Conservation (phyloP, 2,797 vertebrate genomes). For the Enteromius viviparus region DNA sequence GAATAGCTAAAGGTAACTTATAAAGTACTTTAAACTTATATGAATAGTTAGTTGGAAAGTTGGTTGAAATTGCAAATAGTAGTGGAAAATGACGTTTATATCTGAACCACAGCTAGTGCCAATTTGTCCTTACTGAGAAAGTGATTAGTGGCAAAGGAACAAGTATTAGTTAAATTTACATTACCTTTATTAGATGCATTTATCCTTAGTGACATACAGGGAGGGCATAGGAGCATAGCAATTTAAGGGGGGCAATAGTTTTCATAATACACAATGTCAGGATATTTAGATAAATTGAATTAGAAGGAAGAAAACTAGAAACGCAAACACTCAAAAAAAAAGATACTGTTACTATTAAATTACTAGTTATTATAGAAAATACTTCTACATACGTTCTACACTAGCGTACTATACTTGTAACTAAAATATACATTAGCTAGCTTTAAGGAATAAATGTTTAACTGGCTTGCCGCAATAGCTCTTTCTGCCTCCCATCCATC, state of each 20-base stretch:
- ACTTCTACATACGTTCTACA: background rate
- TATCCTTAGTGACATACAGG: background rate
- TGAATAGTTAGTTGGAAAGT: too few species aligned
- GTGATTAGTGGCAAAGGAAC: background rate
- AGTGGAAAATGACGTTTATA: background rate
- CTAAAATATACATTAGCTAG: background rate
- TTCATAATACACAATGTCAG: background rate
- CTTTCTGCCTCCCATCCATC: conserved; percentile 55
- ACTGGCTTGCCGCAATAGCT: conserved; percentile 35
- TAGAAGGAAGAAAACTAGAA: background rate
- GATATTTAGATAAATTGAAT: background rate
- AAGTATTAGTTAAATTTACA: background rate
- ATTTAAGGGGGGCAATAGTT: background rate
- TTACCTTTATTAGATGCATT: background rate
- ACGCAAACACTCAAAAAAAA: background rate
- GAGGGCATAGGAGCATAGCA: background rate
- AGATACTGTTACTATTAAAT: background rate
- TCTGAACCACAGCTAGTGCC: background rate
- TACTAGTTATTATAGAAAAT: background rate
- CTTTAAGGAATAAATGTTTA: background rate
- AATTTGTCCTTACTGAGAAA: background rate
- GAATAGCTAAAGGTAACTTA: background rate
- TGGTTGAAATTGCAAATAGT: background rate
- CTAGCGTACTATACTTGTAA: background rate
- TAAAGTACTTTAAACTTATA: too few species aligned